A percentile compares a stretch with the other conserved stretches of the same genome.
Evolutionary conservation across 2,113 vertebrate genomes (phyloP).

Genomic region (Dendropsophus ebraccatus): DNA sequence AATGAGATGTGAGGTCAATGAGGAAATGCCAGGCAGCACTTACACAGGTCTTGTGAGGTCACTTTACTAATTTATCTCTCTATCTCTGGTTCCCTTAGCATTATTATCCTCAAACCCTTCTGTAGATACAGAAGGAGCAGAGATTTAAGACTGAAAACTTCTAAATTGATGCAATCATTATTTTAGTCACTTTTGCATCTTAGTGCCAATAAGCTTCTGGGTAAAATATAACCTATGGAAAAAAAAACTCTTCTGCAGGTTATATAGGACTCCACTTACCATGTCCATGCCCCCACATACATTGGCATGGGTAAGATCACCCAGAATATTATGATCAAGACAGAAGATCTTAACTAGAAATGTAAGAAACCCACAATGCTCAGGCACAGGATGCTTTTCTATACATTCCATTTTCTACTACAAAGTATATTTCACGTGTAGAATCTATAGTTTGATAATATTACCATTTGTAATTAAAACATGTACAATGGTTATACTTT

Average conservation of each 20-base stretch:
- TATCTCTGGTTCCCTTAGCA: constrained; percentile 31
- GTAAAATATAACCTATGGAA: not conserved
- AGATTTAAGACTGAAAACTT: constrained; percentile 59
- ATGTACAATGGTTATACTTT: too few species aligned
- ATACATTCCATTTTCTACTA: too few species aligned
- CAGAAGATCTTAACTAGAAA: too few species aligned
- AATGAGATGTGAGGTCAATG: constrained; percentile 68
- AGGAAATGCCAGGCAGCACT: constrained; percentile 69
- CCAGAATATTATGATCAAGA: too few species aligned
- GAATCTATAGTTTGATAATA: too few species aligned
- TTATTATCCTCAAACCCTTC: constrained; percentile 20
- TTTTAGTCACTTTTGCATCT: not conserved
- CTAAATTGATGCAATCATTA: constrained; percentile 24
- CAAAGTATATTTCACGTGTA: too few species aligned
- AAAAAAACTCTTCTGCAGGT: not conserved
- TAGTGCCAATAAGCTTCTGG: not conserved
- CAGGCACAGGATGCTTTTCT: too few species aligned
- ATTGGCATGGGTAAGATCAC: too few species aligned
- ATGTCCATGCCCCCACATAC: not conserved
- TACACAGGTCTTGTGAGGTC: constrained; percentile 69
- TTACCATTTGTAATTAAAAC: too few species aligned
- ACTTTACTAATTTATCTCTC: constrained; percentile 70
- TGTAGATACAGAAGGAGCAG: constrained; percentile 56
- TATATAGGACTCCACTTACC: not conserved
- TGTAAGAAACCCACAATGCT: too few species aligned